A percentile compares a stretch with the other conserved stretches of the same genome.
These are phyloP conservation scores for Drosophila yooni DNA, from an alignment of 2,888 invertebrate species.

Conservation along the genomic window DNA sequence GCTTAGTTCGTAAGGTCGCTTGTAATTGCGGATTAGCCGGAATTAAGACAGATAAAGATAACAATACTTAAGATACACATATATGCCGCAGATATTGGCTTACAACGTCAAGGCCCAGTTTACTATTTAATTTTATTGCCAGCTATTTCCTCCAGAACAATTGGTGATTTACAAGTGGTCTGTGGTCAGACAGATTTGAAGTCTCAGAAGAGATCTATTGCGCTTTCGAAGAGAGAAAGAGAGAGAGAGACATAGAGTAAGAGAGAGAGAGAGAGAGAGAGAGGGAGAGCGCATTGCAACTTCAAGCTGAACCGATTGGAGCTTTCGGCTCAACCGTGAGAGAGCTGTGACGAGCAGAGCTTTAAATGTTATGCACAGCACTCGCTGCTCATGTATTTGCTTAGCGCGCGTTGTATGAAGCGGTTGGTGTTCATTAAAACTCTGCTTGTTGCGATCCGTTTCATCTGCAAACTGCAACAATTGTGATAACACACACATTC, in stretches of 20 bases:
- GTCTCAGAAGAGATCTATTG: slow-evolving; percentile 24
- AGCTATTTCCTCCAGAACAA: slow-evolving; percentile 24
- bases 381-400: slow-evolving; percentile 56
- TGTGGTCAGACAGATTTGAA: slow-evolving; percentile 9
- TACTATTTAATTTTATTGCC: slow-evolving; percentile 6
- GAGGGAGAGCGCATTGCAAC: neutral
- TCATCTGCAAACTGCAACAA: slow-evolving; percentile 26
- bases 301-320: slow-evolving; percentile 25
- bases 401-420: slow-evolving; percentile 48
- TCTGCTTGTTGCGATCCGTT: slow-evolving; percentile 7
- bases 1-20: slow-evolving; percentile 12
- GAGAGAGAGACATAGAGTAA: neutral
- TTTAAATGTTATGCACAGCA: slow-evolving; percentile 61
- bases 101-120: slow-evolving; percentile 15
- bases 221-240: neutral
- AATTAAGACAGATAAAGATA: slow-evolving; percentile 13
- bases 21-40: slow-evolving; percentile 27
- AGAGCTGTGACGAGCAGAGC: slow-evolving; percentile 36
- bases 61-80: neutral
- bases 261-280: neutral
- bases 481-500: slow-evolving; percentile 36
- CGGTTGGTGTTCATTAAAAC: slow-evolving; percentile 37
- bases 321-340: slow-evolving; percentile 22
- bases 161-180: slow-evolving; percentile 40
- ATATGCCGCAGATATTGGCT: neutral